Evolutionary conservation across 1,140 invertebrate species (phyloP).

Genomic region (Idris sp.): DNA sequence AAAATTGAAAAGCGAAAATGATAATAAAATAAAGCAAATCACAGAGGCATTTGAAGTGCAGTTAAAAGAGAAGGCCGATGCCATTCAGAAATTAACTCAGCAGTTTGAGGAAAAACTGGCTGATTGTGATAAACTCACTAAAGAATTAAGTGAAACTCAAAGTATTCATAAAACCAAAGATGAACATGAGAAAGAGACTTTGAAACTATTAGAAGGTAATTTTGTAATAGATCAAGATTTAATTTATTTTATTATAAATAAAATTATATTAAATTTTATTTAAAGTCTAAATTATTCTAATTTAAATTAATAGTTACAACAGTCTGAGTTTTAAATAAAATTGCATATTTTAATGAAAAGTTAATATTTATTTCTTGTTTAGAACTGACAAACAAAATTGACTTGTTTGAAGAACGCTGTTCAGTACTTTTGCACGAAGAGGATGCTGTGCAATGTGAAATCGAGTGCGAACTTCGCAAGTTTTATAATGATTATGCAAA

Average conservation of each 20-base stretch:
- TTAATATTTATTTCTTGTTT: constrained; percentile 24
- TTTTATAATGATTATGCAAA: constrained; percentile 52
- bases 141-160: constrained; percentile 68
- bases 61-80: constrained; percentile 75
- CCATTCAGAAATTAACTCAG: constrained; percentile 71
- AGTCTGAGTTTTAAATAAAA: too few species aligned
- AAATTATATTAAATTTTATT: too few species aligned
- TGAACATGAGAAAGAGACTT: constrained; percentile 60
- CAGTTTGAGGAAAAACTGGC: constrained; percentile 74
- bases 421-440: constrained; percentile 50
- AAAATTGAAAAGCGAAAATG: constrained; percentile 73
- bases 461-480: constrained; percentile 44
- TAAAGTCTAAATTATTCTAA: too few species aligned
- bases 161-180: constrained; percentile 61
- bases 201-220: constrained; percentile 66
- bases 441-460: constrained; percentile 51
- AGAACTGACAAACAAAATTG: constrained; percentile 44
- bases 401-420: constrained; percentile 49
- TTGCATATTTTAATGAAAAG: too few species aligned
- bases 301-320: too few species aligned
- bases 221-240: neutral
- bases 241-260: too few species aligned
- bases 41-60: constrained; percentile 74
- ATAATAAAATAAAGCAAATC: constrained; percentile 76
- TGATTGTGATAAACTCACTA: constrained; percentile 77